Evolutionary conservation across 2,888 invertebrate genomes (phyloP).

Genomic region (Halictus quadricinctus): DNA sequence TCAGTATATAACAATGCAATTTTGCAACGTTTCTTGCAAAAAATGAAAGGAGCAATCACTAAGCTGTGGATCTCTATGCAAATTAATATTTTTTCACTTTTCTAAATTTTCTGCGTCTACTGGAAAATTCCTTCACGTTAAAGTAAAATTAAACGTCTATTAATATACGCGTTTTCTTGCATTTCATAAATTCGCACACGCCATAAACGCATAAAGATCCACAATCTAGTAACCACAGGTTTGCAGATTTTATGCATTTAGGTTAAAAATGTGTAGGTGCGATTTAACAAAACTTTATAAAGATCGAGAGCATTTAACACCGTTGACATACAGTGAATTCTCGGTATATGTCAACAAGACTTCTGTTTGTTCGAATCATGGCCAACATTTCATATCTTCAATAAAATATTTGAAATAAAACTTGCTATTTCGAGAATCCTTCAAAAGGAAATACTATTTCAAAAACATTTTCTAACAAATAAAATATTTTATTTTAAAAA

Average conservation of each 20-base stretch:
- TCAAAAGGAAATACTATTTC: too few species aligned
- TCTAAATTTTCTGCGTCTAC: neutral
- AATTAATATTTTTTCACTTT: neutral
- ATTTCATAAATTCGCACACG: neutral
- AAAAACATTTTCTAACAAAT: neutral
- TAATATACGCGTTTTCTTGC: neutral
- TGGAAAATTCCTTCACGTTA: neutral
- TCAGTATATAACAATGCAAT: too few species aligned
- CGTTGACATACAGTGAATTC: neutral
- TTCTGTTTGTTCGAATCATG: too few species aligned
- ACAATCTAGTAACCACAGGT: neutral
- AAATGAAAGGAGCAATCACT: neutral
- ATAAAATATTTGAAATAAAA: too few species aligned
- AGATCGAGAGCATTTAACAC: neutral
- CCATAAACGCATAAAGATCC: neutral
- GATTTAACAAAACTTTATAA: neutral
- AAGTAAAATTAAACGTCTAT: neutral
- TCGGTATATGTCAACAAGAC: too few species aligned
- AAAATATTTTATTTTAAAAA: too few species aligned
- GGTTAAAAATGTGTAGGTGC: neutral
- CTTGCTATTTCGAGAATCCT: too few species aligned
- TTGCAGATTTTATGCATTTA: neutral
- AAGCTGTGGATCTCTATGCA: neutral
- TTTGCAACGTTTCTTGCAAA: too few species aligned
- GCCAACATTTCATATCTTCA: too few species aligned